phyloP scores from a whole-genome alignment of 2,888 invertebrate species.

The Drosophila helvetica region DNA sequence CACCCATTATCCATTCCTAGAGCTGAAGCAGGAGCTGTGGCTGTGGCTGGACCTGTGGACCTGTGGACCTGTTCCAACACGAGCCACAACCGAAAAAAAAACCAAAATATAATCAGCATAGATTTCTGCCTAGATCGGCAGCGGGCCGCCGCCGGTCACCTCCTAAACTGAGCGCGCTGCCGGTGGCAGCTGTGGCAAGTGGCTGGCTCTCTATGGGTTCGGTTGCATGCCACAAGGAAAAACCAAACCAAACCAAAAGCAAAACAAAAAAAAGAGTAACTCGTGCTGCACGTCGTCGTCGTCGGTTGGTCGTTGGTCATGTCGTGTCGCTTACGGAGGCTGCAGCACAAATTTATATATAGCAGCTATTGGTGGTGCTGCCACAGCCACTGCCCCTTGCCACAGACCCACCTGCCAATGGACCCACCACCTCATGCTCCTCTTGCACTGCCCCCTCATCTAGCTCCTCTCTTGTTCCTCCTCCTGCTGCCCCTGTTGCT shows the following conservation, averaged over 20 bases:
- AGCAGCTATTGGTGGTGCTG: constrained; percentile 36
- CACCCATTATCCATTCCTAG: constrained; percentile 22
- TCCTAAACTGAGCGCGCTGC: constrained; percentile 33
- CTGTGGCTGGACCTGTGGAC: not conserved
- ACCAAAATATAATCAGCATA: constrained; percentile 60
- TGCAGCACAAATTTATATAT: constrained; percentile 56
- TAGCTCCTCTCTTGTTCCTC: not conserved
- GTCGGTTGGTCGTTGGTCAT: constrained; percentile 59
- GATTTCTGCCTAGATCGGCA: constrained; percentile 40
- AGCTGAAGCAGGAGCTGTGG: constrained; percentile 1
- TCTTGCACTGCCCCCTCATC: constrained; percentile 2
- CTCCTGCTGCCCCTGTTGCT: too few species aligned
- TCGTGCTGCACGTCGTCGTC: constrained; percentile 74
- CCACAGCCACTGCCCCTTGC: not conserved
- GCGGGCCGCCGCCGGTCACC: constrained; percentile 41
- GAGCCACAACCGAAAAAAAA: constrained; percentile 33
- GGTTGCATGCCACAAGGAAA: constrained; percentile 16
- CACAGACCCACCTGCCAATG: constrained; percentile 1
- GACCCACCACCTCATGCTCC: not conserved
- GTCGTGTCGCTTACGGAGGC: constrained; percentile 71
- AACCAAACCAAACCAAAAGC: too few species aligned
- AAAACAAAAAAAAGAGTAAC: constrained; percentile 38
- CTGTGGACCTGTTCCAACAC: constrained; percentile 28
- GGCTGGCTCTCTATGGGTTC: constrained; percentile 46
- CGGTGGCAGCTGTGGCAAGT: constrained; percentile 57